Base-by-base conservation (phyloP, 2,888 invertebrate species). In the Meiosimyza decipiens region DNA sequence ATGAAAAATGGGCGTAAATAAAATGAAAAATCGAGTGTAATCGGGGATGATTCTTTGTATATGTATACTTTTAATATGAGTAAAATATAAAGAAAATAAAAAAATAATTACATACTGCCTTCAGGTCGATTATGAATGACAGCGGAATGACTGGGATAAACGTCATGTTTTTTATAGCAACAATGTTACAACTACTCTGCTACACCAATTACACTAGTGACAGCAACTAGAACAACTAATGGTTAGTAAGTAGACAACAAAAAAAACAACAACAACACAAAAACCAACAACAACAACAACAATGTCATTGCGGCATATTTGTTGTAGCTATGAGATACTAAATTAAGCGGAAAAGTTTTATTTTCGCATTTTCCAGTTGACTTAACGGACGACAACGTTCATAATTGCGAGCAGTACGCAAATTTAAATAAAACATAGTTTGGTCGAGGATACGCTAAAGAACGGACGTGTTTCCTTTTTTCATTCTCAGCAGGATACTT, bases 391-490 rank as follows among this genome's bases (percentile, higher is more conserved):
- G 9, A 40, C 40, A 40, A 2, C 40, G 6, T 40, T 40, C 28
- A 22, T 40, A 13, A 60, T 33, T 55, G 79, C 80, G 78, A 79
- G 82, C 81, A 83, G 83, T 82, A 82, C 82, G 80, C 80, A 9
- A 40, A 79, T 75, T 76, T 75, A 76, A 77, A 78, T 75, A 76
- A 77, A 78, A 76, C 78, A 81, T 83, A 84, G 84, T 84, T 81
- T 78, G 80, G 75, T 79, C 79, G 80, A 78, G 82, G 80, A 82
- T 81, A 79, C 82, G 81, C 81, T 82, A 81, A 82, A 81, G 78
- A 80, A 78, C 83, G 82, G 84, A 84, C 85, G 84, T 84, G 84
- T 80, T 77, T 72, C 69, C 69, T 64, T 40, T 9, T 7, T 40
- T 9, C 0, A 22, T 40, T 9, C 1, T 40, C 40, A 7, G 22